Percentiles rank a stretch among this genome's conserved stretches.
Evolutionary conservation across 2,888 invertebrate species (phyloP).

Genomic region (Dione vanillae): DNA sequence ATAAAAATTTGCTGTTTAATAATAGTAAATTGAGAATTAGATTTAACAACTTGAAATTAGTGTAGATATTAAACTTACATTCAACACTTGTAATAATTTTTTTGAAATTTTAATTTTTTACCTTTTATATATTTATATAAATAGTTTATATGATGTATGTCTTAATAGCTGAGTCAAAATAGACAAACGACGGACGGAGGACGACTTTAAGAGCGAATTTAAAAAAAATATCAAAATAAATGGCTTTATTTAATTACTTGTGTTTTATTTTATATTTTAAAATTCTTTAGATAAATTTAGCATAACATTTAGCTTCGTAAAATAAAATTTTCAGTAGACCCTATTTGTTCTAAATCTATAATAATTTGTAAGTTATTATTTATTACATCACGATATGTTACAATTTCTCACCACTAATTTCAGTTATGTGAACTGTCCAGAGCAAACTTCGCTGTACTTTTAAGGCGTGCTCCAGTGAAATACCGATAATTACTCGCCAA

Average conservation of each 20-base stretch:
- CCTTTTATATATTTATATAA: conserved; percentile 11
- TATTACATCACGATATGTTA: conserved; percentile 28
- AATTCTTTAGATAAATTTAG: too few species aligned
- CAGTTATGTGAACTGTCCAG: conserved; percentile 46
- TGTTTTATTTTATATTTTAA: too few species aligned
- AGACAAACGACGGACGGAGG: conserved; percentile 44
- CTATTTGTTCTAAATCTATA: background rate
- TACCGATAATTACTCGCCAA: conserved; percentile 78
- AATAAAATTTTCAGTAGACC: too few species aligned
- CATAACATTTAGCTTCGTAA: too few species aligned
- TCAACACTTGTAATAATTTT: too few species aligned
- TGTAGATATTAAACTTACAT: too few species aligned
- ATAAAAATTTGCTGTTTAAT: too few species aligned
- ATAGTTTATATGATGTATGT: conserved; percentile 11
- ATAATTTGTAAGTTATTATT: conserved; percentile 1
- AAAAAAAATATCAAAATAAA: conserved; percentile 34
- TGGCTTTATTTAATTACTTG: conserved; percentile 22
- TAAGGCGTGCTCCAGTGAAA: conserved; percentile 57
- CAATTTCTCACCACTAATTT: conserved; percentile 45
- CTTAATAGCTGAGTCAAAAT: conserved; percentile 46
- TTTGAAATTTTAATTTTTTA: too few species aligned
- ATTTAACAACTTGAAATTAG: too few species aligned
- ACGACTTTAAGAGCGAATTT: conserved; percentile 33
- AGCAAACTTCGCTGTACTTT: conserved; percentile 47
- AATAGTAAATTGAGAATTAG: too few species aligned